Evolutionary conservation across 2,113 vertebrate species (phyloP), one percentile per base, ranked within the genome.

Genomic region (Syngnathoides biaculeatus): DNA sequence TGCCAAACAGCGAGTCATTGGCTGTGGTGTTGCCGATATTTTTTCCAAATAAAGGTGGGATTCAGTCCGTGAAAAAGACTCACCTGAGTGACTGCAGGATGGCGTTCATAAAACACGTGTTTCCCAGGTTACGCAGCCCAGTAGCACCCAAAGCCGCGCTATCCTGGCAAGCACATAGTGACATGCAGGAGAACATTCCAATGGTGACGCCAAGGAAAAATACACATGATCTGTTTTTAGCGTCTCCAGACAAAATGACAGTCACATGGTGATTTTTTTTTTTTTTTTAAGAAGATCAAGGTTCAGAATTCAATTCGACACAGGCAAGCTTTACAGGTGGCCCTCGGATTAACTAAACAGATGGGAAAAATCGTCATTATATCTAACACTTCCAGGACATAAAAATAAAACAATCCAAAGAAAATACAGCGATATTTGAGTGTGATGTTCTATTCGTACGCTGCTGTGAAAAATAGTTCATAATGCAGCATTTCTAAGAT

Each of bases 71-170:
- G 38, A 39, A 61, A 56, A 26, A n/a, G 35, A 22, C 19, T 85
- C 93, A 98, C 97, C 97, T 97, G 90, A 98, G 95, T 0, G 97
- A 99, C 91, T 99, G 97, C 57, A 99, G 95, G 73, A 99, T 98
- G 27, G 97, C 96, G 0, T 99, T 99, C 97, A 99, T 99, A 83
- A 99, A 99, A 86, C 97, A 99, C 0, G 97, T 99, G 83, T 99
- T 98, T 53, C 97, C 97, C 74, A 98, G 79, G 83, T 99, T 99
- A 62, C 95, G 92, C 35, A 98, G 93, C 68, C 97, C 97, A 15
- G 96, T 99, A 53, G 97, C 96, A 79, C 93, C 93, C 26, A 95
- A 87, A 75, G 93, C 91, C 43, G 87, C 79, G 35, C 91, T 94
- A 59, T 94, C 94, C 97, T 99, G 69, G 27, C 71, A 90, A 62